A percentile compares a stretch with the other conserved stretches of the same genome.
phyloP scores from a whole-genome alignment of 2,113 vertebrate species.

The Regulus satrapa region DNA sequence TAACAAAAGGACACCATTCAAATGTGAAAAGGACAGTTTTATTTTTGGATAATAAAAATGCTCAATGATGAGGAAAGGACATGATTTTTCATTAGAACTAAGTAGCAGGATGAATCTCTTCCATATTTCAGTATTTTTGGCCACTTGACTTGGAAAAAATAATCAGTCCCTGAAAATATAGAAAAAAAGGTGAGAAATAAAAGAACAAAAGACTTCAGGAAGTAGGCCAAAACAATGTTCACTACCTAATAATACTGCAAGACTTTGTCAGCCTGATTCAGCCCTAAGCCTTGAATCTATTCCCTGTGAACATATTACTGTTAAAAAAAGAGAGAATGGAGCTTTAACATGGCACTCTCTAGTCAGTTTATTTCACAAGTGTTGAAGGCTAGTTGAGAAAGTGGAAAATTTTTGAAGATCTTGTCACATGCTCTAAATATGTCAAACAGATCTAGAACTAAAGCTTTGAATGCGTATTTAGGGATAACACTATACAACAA shows the following conservation, averaged over 20 bases:
- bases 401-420: slow-evolving; percentile 50
- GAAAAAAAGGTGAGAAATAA: background rate
- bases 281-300: slow-evolving; percentile 12
- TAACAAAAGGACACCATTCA: background rate
- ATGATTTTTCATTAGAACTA: background rate
- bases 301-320: slow-evolving; percentile 42
- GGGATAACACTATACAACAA: background rate
- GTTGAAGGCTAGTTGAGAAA: slow-evolving; percentile 60
- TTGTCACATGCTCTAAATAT: slow-evolving; percentile 61
- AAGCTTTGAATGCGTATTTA: background rate
- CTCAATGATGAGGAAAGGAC: background rate
- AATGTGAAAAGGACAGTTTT: background rate
- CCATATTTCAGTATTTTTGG: background rate
- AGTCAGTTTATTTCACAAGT: slow-evolving; percentile 63
- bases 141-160: background rate
- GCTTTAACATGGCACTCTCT: slow-evolving; percentile 36
- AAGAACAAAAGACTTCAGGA: background rate
- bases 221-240: background rate
- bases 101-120: background rate
- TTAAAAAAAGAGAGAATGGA: slow-evolving; percentile 50
- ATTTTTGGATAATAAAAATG: background rate
- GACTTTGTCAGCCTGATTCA: slow-evolving; percentile 30
- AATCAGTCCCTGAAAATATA: background rate
- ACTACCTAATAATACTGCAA: background rate
- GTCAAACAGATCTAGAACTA: slow-evolving; percentile 44